Percentiles rank a stretch among this genome's conserved stretches.
Evolutionary conservation across 2,113 vertebrate species (phyloP).

Genomic region (Xiphias gladius): DNA sequence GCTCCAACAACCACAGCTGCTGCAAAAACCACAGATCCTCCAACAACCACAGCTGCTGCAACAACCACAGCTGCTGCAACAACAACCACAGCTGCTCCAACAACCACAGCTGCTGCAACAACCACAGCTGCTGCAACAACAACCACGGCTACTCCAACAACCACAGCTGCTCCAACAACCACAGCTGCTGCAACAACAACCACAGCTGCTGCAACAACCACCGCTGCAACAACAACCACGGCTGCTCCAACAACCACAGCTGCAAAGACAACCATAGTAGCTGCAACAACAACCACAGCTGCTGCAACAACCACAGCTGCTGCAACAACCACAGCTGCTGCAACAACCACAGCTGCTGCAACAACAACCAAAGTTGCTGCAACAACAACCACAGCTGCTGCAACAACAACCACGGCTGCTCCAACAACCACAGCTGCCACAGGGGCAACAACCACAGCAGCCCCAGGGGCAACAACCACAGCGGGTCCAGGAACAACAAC

Average conservation of each 20-base stretch:
- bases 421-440: background rate
- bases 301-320: background rate
- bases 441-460: background rate
- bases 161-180: background rate
- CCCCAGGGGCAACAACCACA: background rate
- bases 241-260: background rate
- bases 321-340: background rate
- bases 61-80: background rate
- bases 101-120: background rate
- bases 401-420: background rate
- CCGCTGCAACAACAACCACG: background rate
- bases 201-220: background rate
- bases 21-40: background rate
- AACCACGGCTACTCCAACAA: background rate
- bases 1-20: background rate
- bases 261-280: no score
- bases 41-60: background rate
- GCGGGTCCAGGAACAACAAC: accelerated
- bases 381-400: background rate
- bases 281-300: background rate
- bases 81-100: background rate
- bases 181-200: background rate
- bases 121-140: background rate
- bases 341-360: background rate
- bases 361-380: background rate